These are phyloP conservation scores for Uloborus plumipes DNA, from an alignment of 2,888 invertebrate species.

Conservation along the genomic window DNA sequence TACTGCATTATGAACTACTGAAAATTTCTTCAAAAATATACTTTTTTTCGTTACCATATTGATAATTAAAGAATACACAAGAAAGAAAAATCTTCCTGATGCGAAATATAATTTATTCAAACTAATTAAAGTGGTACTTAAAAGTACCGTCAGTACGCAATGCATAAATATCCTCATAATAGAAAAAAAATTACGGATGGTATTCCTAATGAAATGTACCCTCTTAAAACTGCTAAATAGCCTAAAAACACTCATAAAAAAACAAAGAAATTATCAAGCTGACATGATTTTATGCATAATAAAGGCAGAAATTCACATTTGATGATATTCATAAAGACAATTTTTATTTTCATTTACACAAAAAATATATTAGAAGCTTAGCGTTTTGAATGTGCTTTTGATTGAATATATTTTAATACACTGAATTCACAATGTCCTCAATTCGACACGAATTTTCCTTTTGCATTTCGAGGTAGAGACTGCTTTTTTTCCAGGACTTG, in stretches of 20 bases:
- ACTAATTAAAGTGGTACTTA: too few species aligned
- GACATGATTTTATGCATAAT: neutral
- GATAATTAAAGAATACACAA: too few species aligned
- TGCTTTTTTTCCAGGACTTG: too few species aligned
- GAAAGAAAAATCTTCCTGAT: too few species aligned
- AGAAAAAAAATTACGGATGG: neutral
- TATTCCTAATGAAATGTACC: neutral
- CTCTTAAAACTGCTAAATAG: conserved; percentile 6
- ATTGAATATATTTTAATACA: neutral
- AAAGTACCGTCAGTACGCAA: neutral
- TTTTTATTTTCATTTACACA: conserved; percentile 1
- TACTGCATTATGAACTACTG: too few species aligned
- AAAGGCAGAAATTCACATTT: neutral
- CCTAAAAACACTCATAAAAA: neutral
- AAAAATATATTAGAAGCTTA: neutral
- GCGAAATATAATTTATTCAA: too few species aligned
- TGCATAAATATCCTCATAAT: neutral
- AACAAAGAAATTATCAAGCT: neutral
- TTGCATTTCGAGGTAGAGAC: too few species aligned
- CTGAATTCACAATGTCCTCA: too few species aligned
- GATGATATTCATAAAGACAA: conserved; percentile 8
- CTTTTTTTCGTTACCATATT: too few species aligned
- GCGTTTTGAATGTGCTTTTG: conserved; percentile 1
- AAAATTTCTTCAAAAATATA: too few species aligned
- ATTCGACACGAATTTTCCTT: too few species aligned